A percentile compares a stretch with the other conserved stretches of the same genome.
Conservation (phyloP, 2,113 vertebrate species). For the Isurus oxyrinchus region DNA sequence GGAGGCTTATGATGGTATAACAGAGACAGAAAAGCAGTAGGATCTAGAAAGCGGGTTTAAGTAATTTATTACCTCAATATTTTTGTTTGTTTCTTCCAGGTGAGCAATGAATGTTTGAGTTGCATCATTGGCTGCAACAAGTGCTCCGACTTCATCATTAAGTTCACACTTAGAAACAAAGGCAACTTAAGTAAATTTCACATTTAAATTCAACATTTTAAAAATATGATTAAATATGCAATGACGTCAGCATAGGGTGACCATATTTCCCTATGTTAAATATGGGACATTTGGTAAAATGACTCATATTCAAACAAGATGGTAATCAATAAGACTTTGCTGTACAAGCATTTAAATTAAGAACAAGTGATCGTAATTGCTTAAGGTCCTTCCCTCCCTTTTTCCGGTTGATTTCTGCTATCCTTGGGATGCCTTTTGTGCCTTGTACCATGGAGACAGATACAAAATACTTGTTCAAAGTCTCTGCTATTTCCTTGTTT, state of each 20-base stretch:
- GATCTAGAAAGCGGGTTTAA: not conserved
- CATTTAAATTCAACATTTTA: not conserved
- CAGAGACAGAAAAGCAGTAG: not conserved
- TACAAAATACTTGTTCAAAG: not conserved
- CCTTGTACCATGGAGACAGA: not conserved
- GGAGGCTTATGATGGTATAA: not conserved
- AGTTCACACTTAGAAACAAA: conserved; percentile 53
- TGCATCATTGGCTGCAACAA: conserved; percentile 50
- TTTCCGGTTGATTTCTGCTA: not conserved
- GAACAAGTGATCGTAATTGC: not conserved
- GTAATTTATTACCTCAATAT: conserved; percentile 54
- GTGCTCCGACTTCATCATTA: conserved; percentile 49
- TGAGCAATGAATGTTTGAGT: conserved; percentile 51
- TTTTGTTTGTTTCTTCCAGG: conserved; percentile 55
- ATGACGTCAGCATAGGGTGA: not conserved
- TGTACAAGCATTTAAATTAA: not conserved
- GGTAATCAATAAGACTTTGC: not conserved
- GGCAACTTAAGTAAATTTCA: not conserved
- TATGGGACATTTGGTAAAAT: not conserved
- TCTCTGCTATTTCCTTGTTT: not conserved
- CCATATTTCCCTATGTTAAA: not conserved
- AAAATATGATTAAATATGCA: not conserved
- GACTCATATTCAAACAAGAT: not conserved
- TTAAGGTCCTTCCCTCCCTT: not conserved
- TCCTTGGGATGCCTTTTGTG: not conserved